Conservation (phyloP, 2,797 vertebrate genomes). For the Lithobates pipiens region DNA sequence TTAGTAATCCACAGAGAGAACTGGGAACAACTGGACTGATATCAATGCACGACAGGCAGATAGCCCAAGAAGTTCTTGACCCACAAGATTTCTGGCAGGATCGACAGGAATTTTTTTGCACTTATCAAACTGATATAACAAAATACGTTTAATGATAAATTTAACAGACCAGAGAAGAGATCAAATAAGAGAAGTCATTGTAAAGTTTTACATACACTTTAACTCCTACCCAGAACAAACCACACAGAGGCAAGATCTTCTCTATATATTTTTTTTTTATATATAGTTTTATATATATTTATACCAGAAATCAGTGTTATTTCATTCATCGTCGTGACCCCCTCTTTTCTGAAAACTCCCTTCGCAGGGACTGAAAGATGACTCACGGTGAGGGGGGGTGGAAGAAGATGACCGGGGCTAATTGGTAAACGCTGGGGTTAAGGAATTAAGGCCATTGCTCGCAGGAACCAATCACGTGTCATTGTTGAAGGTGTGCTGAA, state of each 20-base stretch:
- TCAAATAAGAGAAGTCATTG: neutral
- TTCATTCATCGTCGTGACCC: constrained; percentile 61
- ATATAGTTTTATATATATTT: constrained; percentile 60
- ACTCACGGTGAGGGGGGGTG: constrained; percentile 9
- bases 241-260: neutral
- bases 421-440: neutral
- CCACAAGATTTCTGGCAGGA: too few relatives aligned
- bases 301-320: constrained; percentile 58
- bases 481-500: neutral
- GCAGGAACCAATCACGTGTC: neutral
- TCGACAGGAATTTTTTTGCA: too few relatives aligned
- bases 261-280: constrained; percentile 52
- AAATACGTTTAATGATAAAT: too few relatives aligned
- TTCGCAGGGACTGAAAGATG: constrained; percentile 9
- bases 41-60: too few relatives aligned
- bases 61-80: too few relatives aligned
- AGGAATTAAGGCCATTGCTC: neutral
- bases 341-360: constrained; percentile 21
- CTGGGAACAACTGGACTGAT: too few relatives aligned
- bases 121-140: too few relatives aligned
- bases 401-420: neutral
- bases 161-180: too few relatives aligned
- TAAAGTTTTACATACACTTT: neutral
- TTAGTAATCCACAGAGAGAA: too few relatives aligned
- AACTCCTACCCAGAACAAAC: neutral